Evolutionary conservation across 2,888 invertebrate species (phyloP).

Genomic region (Dynastes hyllus): DNA sequence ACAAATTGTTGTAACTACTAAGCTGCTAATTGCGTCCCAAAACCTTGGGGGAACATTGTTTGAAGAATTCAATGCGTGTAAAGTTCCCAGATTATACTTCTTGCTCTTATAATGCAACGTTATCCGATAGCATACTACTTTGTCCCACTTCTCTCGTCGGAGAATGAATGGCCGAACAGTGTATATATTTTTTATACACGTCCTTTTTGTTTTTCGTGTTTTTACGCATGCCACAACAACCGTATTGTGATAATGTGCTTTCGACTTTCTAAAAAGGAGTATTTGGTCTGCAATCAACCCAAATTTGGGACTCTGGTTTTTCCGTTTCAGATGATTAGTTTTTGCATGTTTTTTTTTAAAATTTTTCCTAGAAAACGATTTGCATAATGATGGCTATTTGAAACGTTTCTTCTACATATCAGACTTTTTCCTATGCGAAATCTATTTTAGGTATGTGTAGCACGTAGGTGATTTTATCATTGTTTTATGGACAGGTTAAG

Average conservation of each 20-base stretch:
- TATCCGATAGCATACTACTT: constrained; percentile 2
- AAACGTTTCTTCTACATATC: background rate
- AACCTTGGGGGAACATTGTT: constrained; percentile 47
- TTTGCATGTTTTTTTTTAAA: background rate
- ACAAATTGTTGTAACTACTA: constrained; percentile 29
- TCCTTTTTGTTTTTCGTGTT: background rate
- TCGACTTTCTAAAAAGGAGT: constrained; percentile 13
- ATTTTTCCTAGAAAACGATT: too few relatives aligned
- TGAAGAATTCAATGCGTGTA: constrained; percentile 24
- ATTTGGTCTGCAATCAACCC: background rate
- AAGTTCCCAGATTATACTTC: constrained; percentile 46
- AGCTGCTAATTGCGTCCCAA: constrained; percentile 35
- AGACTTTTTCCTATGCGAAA: background rate
- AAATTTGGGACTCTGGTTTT: background rate
- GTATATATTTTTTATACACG: background rate
- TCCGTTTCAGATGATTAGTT: constrained; percentile 3
- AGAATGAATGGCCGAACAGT: background rate
- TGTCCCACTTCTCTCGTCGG: constrained; percentile 19
- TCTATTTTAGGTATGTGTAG: background rate
- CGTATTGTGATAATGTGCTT: constrained; percentile 10
- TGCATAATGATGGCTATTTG: constrained; percentile 11
- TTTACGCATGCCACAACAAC: background rate
- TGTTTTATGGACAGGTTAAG: too few relatives aligned
- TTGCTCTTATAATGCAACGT: constrained; percentile 24
- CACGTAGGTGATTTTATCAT: too few relatives aligned